Percentiles rank a stretch among this genome's conserved stretches.
Evolutionary conservation across 2,888 invertebrate genomes (phyloP).

Genomic region (Andrena bucephala): DNA sequence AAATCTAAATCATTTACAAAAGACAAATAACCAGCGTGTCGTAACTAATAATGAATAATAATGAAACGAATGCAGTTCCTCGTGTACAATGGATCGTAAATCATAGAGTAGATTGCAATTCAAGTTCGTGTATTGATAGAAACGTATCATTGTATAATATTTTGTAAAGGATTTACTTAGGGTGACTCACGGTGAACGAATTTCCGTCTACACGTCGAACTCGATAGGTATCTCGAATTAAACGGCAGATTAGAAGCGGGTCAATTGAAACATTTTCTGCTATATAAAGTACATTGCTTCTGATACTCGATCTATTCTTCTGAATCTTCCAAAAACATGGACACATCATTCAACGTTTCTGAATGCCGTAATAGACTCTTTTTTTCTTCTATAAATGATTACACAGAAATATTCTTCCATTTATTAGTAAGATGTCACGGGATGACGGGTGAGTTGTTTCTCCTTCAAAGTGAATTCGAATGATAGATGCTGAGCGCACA

Average conservation of each 20-base stretch:
- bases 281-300: too few relatives aligned
- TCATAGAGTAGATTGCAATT: slow-evolving; percentile 71
- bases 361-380: not conserved
- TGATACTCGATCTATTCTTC: too few relatives aligned
- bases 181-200: slow-evolving; percentile 45
- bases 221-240: slow-evolving; percentile 45
- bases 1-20: not conserved
- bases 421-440: not conserved
- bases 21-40: slow-evolving; percentile 1
- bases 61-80: slow-evolving; percentile 37
- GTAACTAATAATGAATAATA: slow-evolving; percentile 37
- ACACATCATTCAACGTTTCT: too few relatives aligned
- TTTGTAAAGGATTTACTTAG: slow-evolving; percentile 52
- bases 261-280: not conserved
- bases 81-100: slow-evolving; percentile 60
- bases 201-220: slow-evolving; percentile 51
- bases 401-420: not conserved
- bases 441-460: not conserved
- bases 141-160: slow-evolving; percentile 70
- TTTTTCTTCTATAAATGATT: not conserved
- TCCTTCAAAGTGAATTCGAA: slow-evolving; percentile 28
- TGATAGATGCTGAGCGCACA: slow-evolving; percentile 29
- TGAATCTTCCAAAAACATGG: too few relatives aligned
- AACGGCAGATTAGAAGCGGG: slow-evolving; percentile 32
- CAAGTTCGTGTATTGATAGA: slow-evolving; percentile 54